Evolutionary conservation across 2,888 invertebrate genomes (phyloP).

Genomic region (Cheilosia grossa): DNA sequence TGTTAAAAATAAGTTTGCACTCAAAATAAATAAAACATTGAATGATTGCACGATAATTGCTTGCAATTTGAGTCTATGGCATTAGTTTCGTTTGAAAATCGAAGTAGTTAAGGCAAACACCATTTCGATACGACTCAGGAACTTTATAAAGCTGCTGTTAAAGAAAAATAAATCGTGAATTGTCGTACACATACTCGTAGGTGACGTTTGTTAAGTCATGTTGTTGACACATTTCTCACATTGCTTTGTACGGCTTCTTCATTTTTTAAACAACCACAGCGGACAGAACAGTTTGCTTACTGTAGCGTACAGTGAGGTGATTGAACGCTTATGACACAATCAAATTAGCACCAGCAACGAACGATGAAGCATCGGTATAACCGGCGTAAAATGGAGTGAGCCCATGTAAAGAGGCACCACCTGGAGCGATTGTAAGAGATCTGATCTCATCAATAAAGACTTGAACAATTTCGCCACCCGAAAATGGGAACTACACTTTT

Average conservation of each 20-base stretch:
- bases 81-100: neutral
- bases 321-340: neutral
- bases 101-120: neutral
- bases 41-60: neutral
- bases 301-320: neutral
- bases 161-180: too few species aligned
- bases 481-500: too few species aligned
- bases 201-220: too few species aligned
- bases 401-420: neutral
- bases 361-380: neutral
- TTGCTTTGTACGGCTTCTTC: too few species aligned
- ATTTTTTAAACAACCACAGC: too few species aligned
- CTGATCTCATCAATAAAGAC: too few species aligned
- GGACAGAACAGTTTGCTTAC: neutral
- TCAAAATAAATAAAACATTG: neutral
- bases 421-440: neutral
- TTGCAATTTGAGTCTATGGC: neutral
- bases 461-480: too few species aligned
- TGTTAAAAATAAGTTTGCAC: neutral
- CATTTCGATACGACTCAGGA: too few species aligned
- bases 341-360: neutral
- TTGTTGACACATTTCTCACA: too few species aligned
- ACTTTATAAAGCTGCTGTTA: too few species aligned
- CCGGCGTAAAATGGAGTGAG: neutral
- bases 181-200: too few species aligned